phyloP scores from a whole-genome alignment of 2,888 invertebrate species.

The Branchipolynoe longqiensis region DNA sequence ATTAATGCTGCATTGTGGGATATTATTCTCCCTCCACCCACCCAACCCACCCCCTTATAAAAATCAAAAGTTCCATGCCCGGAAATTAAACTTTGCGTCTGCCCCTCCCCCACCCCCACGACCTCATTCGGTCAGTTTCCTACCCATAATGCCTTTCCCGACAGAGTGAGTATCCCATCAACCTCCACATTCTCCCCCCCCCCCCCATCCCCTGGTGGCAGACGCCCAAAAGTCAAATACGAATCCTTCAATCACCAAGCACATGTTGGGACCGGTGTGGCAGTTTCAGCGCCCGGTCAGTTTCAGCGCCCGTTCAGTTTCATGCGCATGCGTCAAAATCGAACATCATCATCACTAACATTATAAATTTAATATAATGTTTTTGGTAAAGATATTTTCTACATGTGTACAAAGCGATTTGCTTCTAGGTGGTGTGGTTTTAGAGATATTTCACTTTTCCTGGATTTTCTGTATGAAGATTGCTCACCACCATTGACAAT shows the following conservation, averaged over 20 bases:
- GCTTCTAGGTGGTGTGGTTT: no score
- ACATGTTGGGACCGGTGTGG: not conserved
- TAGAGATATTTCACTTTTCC: no score
- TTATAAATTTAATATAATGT: no score
- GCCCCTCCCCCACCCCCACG: not conserved
- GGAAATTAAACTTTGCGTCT: conserved; percentile 27
- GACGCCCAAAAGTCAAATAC: not conserved
- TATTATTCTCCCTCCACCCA: not conserved
- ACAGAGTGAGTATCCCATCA: conserved; percentile 1
- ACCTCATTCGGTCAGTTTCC: conserved; percentile 15
- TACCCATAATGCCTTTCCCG: conserved; percentile 28
- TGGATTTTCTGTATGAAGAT: no score
- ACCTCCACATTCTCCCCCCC: not conserved
- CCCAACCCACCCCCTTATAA: no score
- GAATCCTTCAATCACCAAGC: conserved; percentile 5
- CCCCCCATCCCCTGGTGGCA: not conserved
- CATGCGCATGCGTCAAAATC: no score
- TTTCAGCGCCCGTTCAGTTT: no score
- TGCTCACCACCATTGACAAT: no score
- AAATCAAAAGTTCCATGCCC: not conserved
- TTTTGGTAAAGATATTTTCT: no score
- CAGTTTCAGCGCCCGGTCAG: not conserved
- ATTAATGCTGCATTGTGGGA: conserved; percentile 26
- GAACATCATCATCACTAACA: no score
- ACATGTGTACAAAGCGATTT: no score